phyloP scores from a whole-genome alignment of 2,888 invertebrate species.

The Hipparchia sbordonii region DNA sequence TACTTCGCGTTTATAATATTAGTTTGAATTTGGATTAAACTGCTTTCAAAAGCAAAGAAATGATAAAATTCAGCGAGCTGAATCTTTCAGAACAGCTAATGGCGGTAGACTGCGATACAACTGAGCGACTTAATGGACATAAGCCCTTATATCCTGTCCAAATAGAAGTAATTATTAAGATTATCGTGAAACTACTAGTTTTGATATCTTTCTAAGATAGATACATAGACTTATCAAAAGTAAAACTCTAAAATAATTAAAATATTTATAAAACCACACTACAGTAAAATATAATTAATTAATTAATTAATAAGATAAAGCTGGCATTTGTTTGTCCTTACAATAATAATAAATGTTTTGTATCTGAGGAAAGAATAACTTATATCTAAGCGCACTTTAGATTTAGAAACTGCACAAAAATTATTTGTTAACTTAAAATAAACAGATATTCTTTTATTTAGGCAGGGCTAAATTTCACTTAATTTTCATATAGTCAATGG shows the following conservation, averaged over 20 bases:
- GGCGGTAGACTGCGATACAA: not conserved
- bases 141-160: conserved; percentile 10
- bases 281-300: not conserved
- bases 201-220: conserved; percentile 12
- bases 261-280: not conserved
- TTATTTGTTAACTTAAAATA: not conserved
- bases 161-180: conserved; percentile 4
- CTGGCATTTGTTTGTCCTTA: no score
- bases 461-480: no score
- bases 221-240: not conserved
- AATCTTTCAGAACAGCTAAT: not conserved
- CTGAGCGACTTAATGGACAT: not conserved
- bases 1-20: no score
- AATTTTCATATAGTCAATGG: no score
- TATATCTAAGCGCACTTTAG: not conserved
- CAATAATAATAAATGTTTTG: no score
- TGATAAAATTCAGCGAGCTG: no score
- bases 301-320: not conserved
- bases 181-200: not conserved
- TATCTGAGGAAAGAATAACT: no score
- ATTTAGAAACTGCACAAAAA: not conserved
- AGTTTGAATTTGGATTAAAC: no score
- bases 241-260: not conserved
- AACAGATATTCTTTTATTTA: no score
- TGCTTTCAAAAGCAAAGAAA: no score